A percentile compares a stretch with the other conserved stretches of the same genome.
phyloP scores from a whole-genome alignment of 2,113 vertebrate genomes.

The Panthera leo region DNA sequence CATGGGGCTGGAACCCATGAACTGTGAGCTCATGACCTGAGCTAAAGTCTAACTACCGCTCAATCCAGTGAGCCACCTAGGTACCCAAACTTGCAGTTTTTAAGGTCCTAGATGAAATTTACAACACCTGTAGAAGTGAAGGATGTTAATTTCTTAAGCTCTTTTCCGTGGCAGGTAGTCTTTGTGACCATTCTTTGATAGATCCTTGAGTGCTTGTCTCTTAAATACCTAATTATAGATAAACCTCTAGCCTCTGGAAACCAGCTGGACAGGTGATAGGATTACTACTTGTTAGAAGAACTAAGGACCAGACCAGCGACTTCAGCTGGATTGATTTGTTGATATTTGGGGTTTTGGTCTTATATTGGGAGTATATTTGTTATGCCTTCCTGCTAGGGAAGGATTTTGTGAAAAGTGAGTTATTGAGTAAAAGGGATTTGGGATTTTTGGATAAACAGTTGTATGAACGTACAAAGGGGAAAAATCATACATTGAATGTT shows the following conservation, averaged over 20 bases:
- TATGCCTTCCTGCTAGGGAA: background rate
- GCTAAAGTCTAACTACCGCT: too few relatives aligned
- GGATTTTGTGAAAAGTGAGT: slow-evolving; percentile 8
- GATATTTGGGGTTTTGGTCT: slow-evolving; percentile 9
- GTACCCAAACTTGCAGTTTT: background rate
- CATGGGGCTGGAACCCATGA: too few relatives aligned
- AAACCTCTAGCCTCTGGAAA: slow-evolving; percentile 28
- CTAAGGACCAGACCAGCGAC: background rate
- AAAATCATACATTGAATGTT: background rate
- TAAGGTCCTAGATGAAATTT: slow-evolving; percentile 18
- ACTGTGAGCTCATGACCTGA: too few relatives aligned
- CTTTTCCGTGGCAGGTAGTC: background rate
- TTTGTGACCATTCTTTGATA: slow-evolving; percentile 9
- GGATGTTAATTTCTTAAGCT: background rate
- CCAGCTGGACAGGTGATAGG: slow-evolving; percentile 20
- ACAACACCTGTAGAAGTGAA: background rate
- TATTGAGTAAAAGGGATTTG: background rate
- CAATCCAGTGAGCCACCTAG: too few relatives aligned
- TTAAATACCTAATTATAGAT: slow-evolving; percentile 18
- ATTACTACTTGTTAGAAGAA: slow-evolving; percentile 17
- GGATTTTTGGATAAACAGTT: slow-evolving; percentile 6
- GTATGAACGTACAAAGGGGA: background rate
- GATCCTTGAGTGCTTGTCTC: slow-evolving; percentile 23
- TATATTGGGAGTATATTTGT: background rate
- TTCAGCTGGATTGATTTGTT: background rate